These are phyloP conservation scores for Antheraea pernyi DNA, from an alignment of 1,140 invertebrate genomes.

Conservation along the genomic window DNA sequence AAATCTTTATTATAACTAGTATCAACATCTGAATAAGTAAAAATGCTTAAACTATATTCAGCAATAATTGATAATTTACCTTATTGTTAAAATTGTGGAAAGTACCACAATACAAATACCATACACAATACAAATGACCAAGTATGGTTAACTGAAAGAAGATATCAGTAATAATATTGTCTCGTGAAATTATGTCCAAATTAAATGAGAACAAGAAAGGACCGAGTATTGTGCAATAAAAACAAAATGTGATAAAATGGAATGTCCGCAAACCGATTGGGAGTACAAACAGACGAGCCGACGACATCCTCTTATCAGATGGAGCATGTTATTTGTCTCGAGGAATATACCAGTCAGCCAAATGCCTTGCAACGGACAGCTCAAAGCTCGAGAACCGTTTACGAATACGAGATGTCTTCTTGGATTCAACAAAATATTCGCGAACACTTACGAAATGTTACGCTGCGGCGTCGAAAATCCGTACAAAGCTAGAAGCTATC, in stretches of 20 bases:
- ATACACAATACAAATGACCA: too few species aligned
- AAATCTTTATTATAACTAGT: too few species aligned
- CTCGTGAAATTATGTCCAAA: neutral
- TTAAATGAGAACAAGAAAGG: slow-evolving; percentile 31
- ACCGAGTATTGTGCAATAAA: slow-evolving; percentile 37
- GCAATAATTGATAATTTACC: too few species aligned
- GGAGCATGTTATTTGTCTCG: slow-evolving; percentile 60
- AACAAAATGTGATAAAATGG: slow-evolving; percentile 43
- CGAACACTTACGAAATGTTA: slow-evolving; percentile 14
- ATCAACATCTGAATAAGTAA: too few species aligned
- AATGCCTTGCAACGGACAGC: slow-evolving; percentile 45
- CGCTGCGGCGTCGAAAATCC: slow-evolving; percentile 9
- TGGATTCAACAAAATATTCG: slow-evolving; percentile 24
- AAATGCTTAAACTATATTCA: too few species aligned
- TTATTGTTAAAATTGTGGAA: too few species aligned
- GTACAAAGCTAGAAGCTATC: neutral
- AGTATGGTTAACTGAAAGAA: too few species aligned
- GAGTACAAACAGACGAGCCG: slow-evolving; percentile 54
- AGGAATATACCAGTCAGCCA: slow-evolving; percentile 51
- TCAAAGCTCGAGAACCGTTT: slow-evolving; percentile 39
- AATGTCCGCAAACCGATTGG: slow-evolving; percentile 54
- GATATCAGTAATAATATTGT: slow-evolving; percentile 3
- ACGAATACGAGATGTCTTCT: slow-evolving; percentile 40
- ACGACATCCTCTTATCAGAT: slow-evolving; percentile 66
- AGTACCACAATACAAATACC: too few species aligned